Base-by-base conservation (phyloP, 2,888 invertebrate species). In the Chymomyza fuscimana region DNA sequence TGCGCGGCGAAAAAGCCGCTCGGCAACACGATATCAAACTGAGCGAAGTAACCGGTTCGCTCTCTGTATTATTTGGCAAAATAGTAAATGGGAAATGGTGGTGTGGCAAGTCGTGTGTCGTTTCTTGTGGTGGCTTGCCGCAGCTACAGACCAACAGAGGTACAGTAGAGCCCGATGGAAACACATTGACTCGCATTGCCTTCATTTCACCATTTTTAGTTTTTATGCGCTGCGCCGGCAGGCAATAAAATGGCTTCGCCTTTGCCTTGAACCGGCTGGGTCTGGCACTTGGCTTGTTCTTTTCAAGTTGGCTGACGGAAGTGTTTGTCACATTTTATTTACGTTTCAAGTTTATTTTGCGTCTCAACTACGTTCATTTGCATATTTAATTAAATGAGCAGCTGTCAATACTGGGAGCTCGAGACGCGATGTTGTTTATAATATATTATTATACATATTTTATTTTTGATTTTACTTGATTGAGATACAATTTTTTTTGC, bases 341-440 rank as follows among this genome's bases (percentile, higher is more conserved):
- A 40, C 40, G 56, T 25, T 63, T 76, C 63, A 16, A 61, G 52
- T 51, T 63, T 58, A 6, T 16, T 63, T 70, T 69, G 22, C 72
- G 71, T 76, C 40, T 78, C 76, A 32, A 78, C 76, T 76, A 74
- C 76, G 73, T 76, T 81, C 83, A 82, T 82, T 80, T 82, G 73
- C 76, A 80, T 81, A 76, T 82, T 81, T 68, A 84, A 70, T 76
- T 72, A 81, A 83, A 72, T 71, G 76, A 73, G 72, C 84, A 12
- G 40, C 40, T 81, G 81, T 79, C 81, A 67, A 46, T 46, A 12
- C 12, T 46, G 40, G 12, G 12, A 46, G 4, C 4, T 12, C 10
- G 40, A 12, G 40, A 46, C 40, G 40, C 12, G 40, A 46, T 12
- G 40, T 46, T 12, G 12, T 46, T 46, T 46, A 12, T 10, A 46